phyloP scores from a whole-genome alignment of 2,888 invertebrate species.

The Encarsia formosa region DNA sequence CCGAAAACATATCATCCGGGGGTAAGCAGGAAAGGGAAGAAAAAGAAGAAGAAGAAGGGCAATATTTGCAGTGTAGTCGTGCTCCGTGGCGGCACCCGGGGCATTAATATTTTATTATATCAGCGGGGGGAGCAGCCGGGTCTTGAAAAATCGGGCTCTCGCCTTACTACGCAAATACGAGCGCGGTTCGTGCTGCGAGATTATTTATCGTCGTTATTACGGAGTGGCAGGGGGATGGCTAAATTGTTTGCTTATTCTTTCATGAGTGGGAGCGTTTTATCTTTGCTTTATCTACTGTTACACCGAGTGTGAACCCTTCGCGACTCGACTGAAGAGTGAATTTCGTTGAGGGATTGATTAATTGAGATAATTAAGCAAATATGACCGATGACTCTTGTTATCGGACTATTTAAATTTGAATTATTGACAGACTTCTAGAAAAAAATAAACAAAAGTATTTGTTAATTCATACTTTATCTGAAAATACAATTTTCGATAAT shows the following conservation, averaged over 20 bases:
- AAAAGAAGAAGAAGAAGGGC: not conserved
- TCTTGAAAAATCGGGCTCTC: conserved; percentile 39
- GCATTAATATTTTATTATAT: conserved; percentile 47
- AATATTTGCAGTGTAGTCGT: conserved; percentile 31
- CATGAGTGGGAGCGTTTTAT: too few relatives aligned
- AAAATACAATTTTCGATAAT: too few relatives aligned
- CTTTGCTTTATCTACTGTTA: too few relatives aligned
- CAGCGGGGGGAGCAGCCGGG: conserved; percentile 20
- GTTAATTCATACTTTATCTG: too few relatives aligned
- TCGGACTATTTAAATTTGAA: too few relatives aligned
- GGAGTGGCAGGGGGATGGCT: conserved; percentile 6
- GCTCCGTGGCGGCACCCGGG: conserved; percentile 39
- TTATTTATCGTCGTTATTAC: conserved; percentile 28
- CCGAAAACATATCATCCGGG: not conserved
- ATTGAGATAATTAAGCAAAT: too few relatives aligned
- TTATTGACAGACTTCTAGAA: too few relatives aligned
- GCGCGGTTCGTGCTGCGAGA: conserved; percentile 15
- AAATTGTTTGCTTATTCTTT: conserved; percentile 25
- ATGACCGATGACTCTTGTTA: too few relatives aligned
- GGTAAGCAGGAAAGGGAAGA: not conserved
- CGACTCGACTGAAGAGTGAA: too few relatives aligned
- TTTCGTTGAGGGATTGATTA: too few relatives aligned
- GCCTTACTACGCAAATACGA: conserved; percentile 49
- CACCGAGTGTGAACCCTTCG: too few relatives aligned
- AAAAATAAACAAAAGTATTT: too few relatives aligned